Percentiles rank a stretch among this genome's conserved stretches.
Evolutionary conservation across 2,113 vertebrate species (phyloP).

Genomic region (Cryptoleucopteryx plumbea): DNA sequence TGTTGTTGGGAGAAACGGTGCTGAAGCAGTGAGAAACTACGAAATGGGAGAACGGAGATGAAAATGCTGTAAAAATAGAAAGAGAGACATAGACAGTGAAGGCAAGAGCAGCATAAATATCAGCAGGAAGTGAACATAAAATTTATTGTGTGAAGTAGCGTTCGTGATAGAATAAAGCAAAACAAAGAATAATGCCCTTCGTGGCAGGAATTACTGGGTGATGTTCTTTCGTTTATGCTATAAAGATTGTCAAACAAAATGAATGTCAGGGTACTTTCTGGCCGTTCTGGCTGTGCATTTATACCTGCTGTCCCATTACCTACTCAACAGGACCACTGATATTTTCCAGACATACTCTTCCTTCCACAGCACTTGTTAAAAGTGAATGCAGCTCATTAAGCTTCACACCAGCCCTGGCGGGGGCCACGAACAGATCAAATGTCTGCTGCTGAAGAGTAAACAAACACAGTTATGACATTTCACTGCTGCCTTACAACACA

Average conservation of each 20-base stretch:
- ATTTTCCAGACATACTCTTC: neutral
- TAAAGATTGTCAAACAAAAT: neutral
- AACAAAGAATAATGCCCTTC: neutral
- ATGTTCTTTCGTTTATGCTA: neutral
- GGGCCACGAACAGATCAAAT: neutral
- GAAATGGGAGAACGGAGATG: neutral
- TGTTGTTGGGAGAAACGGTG: neutral
- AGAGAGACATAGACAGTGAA: neutral
- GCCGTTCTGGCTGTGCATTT: neutral
- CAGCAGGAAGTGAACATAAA: neutral
- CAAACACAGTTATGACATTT: neutral
- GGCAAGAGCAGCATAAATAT: neutral
- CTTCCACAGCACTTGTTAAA: neutral
- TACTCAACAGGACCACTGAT: neutral
- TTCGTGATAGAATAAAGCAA: neutral
- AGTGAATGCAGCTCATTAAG: neutral
- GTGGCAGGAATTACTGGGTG: neutral
- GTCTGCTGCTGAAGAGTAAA: neutral
- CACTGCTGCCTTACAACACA: neutral
- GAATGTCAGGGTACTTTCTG: neutral
- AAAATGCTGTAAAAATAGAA: neutral
- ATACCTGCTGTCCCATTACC: neutral
- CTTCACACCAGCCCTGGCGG: neutral
- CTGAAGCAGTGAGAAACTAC: neutral
- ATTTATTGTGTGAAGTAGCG: neutral